Percentiles rank a stretch among this genome's conserved stretches.
Conservation (phyloP, 1,140 invertebrate species). For the Brachionus angularis region DNA sequence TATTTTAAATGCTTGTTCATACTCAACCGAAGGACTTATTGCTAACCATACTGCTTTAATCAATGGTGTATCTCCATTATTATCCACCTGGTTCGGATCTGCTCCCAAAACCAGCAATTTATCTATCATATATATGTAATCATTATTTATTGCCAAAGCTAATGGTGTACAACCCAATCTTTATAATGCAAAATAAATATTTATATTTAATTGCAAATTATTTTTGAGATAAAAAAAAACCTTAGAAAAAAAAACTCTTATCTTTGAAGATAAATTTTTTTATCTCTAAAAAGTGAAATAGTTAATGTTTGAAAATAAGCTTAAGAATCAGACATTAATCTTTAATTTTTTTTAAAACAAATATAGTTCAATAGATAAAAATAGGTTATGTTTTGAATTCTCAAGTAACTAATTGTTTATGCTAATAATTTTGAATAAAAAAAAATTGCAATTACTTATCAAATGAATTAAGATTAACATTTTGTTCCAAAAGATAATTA, state of each 20-base stretch:
- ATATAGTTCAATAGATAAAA: too few relatives aligned
- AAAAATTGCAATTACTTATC: constrained; percentile 11
- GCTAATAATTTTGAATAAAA: background rate
- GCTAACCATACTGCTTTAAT: constrained; percentile 28
- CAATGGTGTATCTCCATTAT: constrained; percentile 34
- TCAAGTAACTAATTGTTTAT: background rate
- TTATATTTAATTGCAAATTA: background rate
- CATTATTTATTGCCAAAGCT: constrained; percentile 31
- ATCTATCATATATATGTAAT: constrained; percentile 29
- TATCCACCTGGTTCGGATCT: constrained; percentile 38
- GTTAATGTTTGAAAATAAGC: too few relatives aligned
- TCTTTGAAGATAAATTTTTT: too few relatives aligned
- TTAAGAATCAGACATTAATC: background rate
- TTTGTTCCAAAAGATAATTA: constrained; percentile 50
- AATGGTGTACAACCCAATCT: constrained; percentile 13
- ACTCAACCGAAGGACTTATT: background rate
- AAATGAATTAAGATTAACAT: constrained; percentile 46
- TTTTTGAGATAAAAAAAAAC: background rate
- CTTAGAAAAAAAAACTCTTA: background rate
- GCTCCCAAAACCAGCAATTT: constrained; percentile 7
- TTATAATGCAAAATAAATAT: background rate
- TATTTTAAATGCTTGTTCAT: constrained; percentile 9
- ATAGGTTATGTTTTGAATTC: background rate
- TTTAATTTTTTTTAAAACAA: background rate
- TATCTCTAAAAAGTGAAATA: too few relatives aligned